Percentiles rank a stretch among this genome's conserved stretches.
Evolutionary conservation across 2,797 vertebrate species (phyloP).

Genomic region (Brachymystax lenok): DNA sequence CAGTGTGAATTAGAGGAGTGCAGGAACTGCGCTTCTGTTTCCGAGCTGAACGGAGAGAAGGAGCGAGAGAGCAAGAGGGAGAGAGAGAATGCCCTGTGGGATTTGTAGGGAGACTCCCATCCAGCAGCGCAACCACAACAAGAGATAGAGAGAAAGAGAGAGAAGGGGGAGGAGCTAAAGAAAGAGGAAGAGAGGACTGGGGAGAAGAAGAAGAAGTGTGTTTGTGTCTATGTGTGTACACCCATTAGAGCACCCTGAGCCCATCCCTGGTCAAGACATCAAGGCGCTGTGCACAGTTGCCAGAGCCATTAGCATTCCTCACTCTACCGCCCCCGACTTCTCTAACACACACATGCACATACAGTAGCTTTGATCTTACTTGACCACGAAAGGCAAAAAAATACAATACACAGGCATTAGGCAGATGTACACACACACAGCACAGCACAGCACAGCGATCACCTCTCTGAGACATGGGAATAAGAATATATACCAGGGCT

Average conservation of each 20-base stretch:
- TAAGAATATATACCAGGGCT: neutral
- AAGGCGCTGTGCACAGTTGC: constrained; percentile 29
- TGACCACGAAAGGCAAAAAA: too few relatives aligned
- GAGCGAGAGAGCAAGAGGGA: neutral
- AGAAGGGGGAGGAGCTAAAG: neutral
- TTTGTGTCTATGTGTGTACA: neutral
- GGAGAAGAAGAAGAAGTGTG: constrained; percentile 4
- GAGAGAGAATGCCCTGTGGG: neutral
- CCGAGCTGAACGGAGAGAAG: constrained; percentile 10
- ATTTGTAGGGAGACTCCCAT: neutral
- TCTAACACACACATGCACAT: neutral
- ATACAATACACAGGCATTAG: too few relatives aligned
- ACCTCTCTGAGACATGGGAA: neutral
- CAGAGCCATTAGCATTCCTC: too few relatives aligned
- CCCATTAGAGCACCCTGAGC: constrained; percentile 23
- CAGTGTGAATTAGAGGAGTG: neutral
- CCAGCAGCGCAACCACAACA: constrained; percentile 14
- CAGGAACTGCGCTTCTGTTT: neutral
- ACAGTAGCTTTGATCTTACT: neutral
- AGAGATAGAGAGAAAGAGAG: neutral
- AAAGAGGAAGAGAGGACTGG: constrained; percentile 24
- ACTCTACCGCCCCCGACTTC: too few relatives aligned
- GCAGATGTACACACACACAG: too few relatives aligned
- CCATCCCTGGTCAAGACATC: constrained; percentile 58
- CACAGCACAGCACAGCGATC: constrained; percentile 45